These are phyloP conservation scores for Clarias macrocephalus DNA, from an alignment of 2,113 vertebrate species.

Conservation along the genomic window DNA sequence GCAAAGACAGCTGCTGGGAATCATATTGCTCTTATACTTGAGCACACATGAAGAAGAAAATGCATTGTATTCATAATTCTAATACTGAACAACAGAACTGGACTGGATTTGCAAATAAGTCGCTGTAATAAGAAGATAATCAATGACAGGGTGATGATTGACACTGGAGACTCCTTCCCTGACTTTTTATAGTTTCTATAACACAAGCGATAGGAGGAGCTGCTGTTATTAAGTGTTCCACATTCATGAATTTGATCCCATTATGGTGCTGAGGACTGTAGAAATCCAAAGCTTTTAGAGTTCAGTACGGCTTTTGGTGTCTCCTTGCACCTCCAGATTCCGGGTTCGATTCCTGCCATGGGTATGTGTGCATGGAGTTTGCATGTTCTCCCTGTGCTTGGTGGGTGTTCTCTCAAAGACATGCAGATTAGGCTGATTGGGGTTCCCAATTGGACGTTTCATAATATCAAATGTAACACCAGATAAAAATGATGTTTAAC, in stretches of 20 bases:
- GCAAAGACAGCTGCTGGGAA: slow-evolving; percentile 28
- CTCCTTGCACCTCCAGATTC: too few relatives aligned
- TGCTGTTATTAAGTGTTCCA: too few relatives aligned
- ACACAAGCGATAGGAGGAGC: not conserved
- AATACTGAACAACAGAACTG: not conserved
- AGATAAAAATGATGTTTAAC: not conserved
- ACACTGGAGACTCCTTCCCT: not conserved
- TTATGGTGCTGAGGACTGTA: too few relatives aligned
- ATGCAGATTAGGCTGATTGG: too few relatives aligned
- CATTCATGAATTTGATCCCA: too few relatives aligned
- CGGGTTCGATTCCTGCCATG: too few relatives aligned
- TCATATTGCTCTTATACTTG: not conserved
- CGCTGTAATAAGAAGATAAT: not conserved
- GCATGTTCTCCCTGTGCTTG: too few relatives aligned
- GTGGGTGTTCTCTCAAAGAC: too few relatives aligned
- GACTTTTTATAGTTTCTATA: not conserved
- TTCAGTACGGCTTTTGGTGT: too few relatives aligned
- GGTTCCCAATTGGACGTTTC: not conserved
- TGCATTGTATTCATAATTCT: not conserved
- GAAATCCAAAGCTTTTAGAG: too few relatives aligned
- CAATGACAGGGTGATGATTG: not conserved
- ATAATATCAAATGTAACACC: not conserved
- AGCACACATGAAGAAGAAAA: not conserved
- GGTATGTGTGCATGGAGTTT: too few relatives aligned
- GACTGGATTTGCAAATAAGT: not conserved